phyloP scores from a whole-genome alignment of 2,888 invertebrate genomes.

The Synergus gifuensis region DNA sequence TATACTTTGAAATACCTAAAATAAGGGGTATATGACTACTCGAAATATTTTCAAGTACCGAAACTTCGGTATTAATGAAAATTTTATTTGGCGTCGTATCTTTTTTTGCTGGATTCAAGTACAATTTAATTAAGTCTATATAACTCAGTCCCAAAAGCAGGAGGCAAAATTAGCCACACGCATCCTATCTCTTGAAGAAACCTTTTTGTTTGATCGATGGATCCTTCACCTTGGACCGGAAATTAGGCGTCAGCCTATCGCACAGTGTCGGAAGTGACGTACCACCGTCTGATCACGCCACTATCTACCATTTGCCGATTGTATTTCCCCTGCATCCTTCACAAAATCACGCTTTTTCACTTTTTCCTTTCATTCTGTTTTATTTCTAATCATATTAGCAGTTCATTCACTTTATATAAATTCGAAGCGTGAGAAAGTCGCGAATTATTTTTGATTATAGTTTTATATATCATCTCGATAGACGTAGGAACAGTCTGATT shows the following conservation, averaged over 20 bases:
- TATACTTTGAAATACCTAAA: too few relatives aligned
- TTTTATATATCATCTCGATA: background rate
- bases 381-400: background rate
- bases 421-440: background rate
- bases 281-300: conserved; percentile 72
- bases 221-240: conserved; percentile 73
- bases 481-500: conserved; percentile 21
- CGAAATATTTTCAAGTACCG: too few relatives aligned
- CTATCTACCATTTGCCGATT: conserved; percentile 72
- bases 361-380: conserved; percentile 24
- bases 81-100: background rate
- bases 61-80: too few relatives aligned
- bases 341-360: conserved; percentile 29
- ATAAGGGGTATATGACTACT: too few relatives aligned
- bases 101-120: background rate
- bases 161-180: conserved; percentile 57
- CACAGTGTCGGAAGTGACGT: conserved; percentile 70
- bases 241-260: conserved; percentile 78
- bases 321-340: conserved; percentile 59
- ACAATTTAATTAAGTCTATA: conserved; percentile 13
- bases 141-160: background rate
- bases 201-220: conserved; percentile 77
- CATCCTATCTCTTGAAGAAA: conserved; percentile 59
- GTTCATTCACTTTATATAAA: background rate
- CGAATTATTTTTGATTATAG: background rate